These are phyloP conservation scores for Chitala chitala DNA, from an alignment of 2,113 vertebrate genomes.

Conservation along the genomic window DNA sequence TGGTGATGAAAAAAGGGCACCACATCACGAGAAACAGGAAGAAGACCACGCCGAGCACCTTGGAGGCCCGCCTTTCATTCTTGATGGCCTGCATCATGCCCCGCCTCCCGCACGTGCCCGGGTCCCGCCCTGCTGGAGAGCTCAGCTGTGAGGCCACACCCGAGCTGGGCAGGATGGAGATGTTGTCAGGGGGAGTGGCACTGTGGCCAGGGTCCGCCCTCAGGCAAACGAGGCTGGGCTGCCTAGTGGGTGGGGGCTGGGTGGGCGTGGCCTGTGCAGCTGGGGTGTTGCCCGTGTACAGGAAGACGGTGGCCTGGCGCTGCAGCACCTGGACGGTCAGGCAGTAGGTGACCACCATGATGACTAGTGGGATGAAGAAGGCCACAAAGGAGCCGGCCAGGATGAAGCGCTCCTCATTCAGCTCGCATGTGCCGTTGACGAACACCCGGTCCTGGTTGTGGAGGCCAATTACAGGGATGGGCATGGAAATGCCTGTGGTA, in stretches of 20 bases:
- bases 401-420: slow-evolving; percentile 92
- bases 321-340: slow-evolving; percentile 88
- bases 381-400: slow-evolving; percentile 95
- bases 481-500: slow-evolving; percentile 83
- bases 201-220: slow-evolving; percentile 61
- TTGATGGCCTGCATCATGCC: slow-evolving; percentile 98
- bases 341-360: slow-evolving; percentile 96
- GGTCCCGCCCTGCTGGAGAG: slow-evolving; percentile 70
- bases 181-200: slow-evolving; percentile 50
- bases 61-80: slow-evolving; percentile 90
- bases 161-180: slow-evolving; percentile 73
- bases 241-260: slow-evolving; percentile 52
- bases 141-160: slow-evolving; percentile 73
- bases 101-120: slow-evolving; percentile 67
- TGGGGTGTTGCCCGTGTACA: slow-evolving; percentile 59
- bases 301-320: slow-evolving; percentile 84
- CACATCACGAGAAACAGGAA: slow-evolving; percentile 98
- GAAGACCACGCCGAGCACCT: slow-evolving; percentile 96
- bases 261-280: slow-evolving; percentile 63
- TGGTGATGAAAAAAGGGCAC: slow-evolving; percentile 98
- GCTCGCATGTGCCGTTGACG: slow-evolving; percentile 80
- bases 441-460: slow-evolving; percentile 86
- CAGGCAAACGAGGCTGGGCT: slow-evolving; percentile 74
- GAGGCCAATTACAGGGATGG: slow-evolving; percentile 91
- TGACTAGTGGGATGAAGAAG: slow-evolving; percentile 96